Base-by-base conservation (phyloP, 1,140 invertebrate species). In the Hermatobates lingyangjiaoensis region DNA sequence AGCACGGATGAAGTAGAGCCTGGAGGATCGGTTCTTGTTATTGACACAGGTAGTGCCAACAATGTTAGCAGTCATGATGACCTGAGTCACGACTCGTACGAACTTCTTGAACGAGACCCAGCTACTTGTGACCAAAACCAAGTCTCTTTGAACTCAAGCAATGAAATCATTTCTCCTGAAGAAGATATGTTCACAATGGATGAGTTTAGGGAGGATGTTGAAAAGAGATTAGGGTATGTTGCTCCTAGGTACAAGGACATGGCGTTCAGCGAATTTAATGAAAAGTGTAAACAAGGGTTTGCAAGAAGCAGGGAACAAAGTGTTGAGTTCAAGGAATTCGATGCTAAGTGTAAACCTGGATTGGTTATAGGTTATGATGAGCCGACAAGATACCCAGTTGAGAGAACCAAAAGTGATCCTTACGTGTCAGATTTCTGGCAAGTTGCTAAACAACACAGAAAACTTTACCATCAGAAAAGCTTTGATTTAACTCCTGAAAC, bases 21-120 rank as follows among this genome's bases (percentile, higher is more conserved):
- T 1, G 57, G 54, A 1, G 61, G 60, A 27, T 62, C 58, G 40
- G 57, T 62, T 38, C 45, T 60, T 5, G 56, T 59, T 23, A 56
- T 60, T n/a, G 58, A 60, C 25, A 56, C 54, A 21, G 54, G 57
- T 23, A 60, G 58, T 28, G 60, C 58, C 2, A 52, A 58, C 45
- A 61, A 63, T 30, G 55, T 71, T 27, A n/a, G n/a, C n/a, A 85
- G 82, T 1, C 83, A 87, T 62, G 86, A 89, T 62, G 85, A 90
- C 67, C 67, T 88, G 3, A 87, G 83, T 12, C 86, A 88, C 63
- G 86, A 88, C 64, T 88, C 85, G 56, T 90, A 88, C 64, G 86
- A 90, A 61, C 63, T 88, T 15, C 69, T 88, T 39, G 84, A 89
- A 63, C 58, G 61, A 50, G 61, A 64, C 48, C 54, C 51, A 15